These are phyloP conservation scores for Globicephala melas DNA, from an alignment of 2,113 vertebrate genomes.

Conservation along the genomic window DNA sequence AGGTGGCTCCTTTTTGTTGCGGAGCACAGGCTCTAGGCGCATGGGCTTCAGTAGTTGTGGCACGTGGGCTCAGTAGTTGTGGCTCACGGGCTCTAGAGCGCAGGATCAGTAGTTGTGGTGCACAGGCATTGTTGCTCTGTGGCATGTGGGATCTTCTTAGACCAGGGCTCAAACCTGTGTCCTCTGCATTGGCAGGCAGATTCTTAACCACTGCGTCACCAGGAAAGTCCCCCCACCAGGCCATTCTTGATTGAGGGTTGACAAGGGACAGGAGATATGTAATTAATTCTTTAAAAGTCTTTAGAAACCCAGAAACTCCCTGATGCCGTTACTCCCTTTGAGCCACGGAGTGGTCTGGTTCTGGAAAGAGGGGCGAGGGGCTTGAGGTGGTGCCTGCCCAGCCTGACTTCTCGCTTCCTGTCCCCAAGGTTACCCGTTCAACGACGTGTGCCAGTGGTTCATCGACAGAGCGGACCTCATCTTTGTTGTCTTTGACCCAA, in stretches of 20 bases:
- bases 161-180: too few relatives aligned
- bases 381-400: background rate
- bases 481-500: constrained; percentile 98
- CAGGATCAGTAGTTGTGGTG: too few relatives aligned
- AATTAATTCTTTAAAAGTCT: background rate
- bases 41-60: too few relatives aligned
- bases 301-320: background rate
- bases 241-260: background rate
- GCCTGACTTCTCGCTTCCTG: constrained; percentile 64
- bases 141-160: too few relatives aligned
- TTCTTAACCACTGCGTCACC: too few relatives aligned
- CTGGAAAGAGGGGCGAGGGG: background rate
- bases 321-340: background rate
- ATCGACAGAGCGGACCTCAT: constrained; percentile 98
- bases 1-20: too few relatives aligned
- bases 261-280: background rate
- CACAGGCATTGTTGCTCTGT: too few relatives aligned
- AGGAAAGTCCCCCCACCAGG: background rate
- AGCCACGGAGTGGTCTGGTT: background rate
- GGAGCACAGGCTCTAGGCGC: too few relatives aligned
- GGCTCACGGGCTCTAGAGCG: too few relatives aligned
- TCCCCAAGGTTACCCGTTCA: constrained; percentile 95
- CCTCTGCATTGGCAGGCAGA: too few relatives aligned
- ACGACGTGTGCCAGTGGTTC: constrained; percentile 99
- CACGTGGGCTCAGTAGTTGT: too few relatives aligned